Evolutionary conservation across 2,888 invertebrate genomes (phyloP).

Genomic region (Xestobium rufovillosum): DNA sequence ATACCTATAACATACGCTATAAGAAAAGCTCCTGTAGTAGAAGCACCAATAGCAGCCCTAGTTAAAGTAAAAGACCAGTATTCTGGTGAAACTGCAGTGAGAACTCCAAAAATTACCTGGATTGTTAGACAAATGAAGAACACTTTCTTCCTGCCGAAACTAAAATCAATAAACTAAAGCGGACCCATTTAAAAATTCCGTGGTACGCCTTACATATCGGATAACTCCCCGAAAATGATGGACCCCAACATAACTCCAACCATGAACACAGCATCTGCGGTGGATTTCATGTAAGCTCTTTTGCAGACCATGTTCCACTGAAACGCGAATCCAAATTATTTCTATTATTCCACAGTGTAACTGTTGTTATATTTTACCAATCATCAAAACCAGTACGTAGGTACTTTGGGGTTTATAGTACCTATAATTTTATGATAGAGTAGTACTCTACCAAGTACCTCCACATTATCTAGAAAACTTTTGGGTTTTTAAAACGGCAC

Average conservation of each 20-base stretch:
- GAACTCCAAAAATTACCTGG: constrained; percentile 59
- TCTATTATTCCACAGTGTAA: too few relatives aligned
- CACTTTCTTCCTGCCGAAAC: constrained; percentile 62
- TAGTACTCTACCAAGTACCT: too few relatives aligned
- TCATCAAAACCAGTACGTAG: too few relatives aligned
- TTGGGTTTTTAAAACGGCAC: too few relatives aligned
- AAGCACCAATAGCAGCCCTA: constrained; percentile 61
- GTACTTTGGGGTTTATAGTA: too few relatives aligned
- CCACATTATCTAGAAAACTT: too few relatives aligned
- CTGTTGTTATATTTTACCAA: too few relatives aligned
- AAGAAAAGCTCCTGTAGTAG: constrained; percentile 69
- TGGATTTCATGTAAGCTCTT: constrained; percentile 53
- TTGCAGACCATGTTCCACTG: constrained; percentile 64
- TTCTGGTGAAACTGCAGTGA: constrained; percentile 60
- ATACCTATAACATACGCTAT: constrained; percentile 70
- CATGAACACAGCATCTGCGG: constrained; percentile 63
- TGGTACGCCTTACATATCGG: constrained; percentile 49
- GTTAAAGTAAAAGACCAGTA: constrained; percentile 59
- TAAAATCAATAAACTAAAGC: too few relatives aligned
- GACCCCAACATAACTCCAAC: constrained; percentile 66
- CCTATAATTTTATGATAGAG: too few relatives aligned
- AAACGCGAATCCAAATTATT: constrained; percentile 29
- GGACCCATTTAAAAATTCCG: not conserved
- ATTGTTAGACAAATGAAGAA: constrained; percentile 65
- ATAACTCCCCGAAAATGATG: constrained; percentile 63